A percentile compares a stretch with the other conserved stretches of the same genome.
These are phyloP conservation scores for Dicroscelio sp. DNA, from an alignment of 2,888 invertebrate species.

Conservation along the genomic window DNA sequence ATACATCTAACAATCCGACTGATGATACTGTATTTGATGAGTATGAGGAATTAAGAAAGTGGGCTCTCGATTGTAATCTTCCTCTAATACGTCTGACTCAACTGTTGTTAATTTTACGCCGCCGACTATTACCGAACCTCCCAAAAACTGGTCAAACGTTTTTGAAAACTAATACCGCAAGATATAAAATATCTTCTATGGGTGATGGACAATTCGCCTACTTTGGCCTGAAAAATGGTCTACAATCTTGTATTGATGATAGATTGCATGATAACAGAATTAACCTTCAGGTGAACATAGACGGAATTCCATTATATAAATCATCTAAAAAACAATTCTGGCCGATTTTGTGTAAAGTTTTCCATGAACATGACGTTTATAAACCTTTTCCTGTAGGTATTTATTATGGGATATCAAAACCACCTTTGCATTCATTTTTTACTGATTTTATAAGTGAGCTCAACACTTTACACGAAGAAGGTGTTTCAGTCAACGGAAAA, in stretches of 20 bases:
- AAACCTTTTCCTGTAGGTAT: not conserved
- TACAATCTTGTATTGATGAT: constrained; percentile 26
- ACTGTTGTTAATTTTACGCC: constrained; percentile 48
- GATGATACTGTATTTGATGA: constrained; percentile 27
- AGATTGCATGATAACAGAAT: constrained; percentile 52
- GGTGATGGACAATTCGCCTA: constrained; percentile 63
- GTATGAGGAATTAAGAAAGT: constrained; percentile 33
- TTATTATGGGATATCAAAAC: not conserved
- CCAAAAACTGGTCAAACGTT: constrained; percentile 67
- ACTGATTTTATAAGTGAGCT: not conserved
- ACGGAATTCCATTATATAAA: constrained; percentile 62
- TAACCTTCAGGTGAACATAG: constrained; percentile 58
- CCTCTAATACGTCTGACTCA: constrained; percentile 40
- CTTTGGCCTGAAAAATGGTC: constrained; percentile 62
- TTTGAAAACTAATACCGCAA: constrained; percentile 53
- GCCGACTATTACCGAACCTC: constrained; percentile 45
- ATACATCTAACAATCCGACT: constrained; percentile 26
- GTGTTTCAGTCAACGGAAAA: not conserved
- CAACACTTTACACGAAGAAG: not conserved
- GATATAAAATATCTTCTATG: constrained; percentile 38
- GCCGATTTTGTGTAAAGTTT: not conserved
- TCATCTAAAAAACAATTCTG: not conserved
- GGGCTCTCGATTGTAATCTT: constrained; percentile 54
- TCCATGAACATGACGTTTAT: not conserved
- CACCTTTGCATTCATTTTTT: not conserved